Conservation (phyloP, 2,888 invertebrate species). For the Leucophora obtusa region DNA sequence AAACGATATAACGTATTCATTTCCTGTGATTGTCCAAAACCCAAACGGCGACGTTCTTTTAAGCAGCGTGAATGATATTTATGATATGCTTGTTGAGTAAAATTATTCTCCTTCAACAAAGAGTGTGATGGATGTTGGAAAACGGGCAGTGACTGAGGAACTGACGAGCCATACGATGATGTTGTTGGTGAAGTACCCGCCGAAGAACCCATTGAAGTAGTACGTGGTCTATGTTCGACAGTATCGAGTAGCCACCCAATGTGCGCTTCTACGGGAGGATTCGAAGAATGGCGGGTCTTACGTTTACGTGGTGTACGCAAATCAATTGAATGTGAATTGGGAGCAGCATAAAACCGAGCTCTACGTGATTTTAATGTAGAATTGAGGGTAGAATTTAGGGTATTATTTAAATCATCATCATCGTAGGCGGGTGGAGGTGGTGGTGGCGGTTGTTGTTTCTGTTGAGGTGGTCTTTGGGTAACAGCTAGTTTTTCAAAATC, state of each 20-base stretch:
- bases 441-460: slow-evolving; percentile 90
- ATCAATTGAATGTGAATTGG: slow-evolving; percentile 85
- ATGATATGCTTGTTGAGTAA: slow-evolving; percentile 98
- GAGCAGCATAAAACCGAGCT: slow-evolving; percentile 95
- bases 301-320: slow-evolving; percentile 88
- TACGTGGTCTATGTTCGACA: slow-evolving; percentile 88
- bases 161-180: slow-evolving; percentile 81
- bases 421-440: slow-evolving; percentile 88
- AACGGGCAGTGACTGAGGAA: slow-evolving; percentile 89
- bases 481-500: slow-evolving; percentile 90
- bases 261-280: slow-evolving; percentile 96
- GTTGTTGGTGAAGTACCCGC: slow-evolving; percentile 88
- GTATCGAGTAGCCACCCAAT: slow-evolving; percentile 99
- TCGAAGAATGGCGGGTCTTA: slow-evolving; percentile 93
- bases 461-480: slow-evolving; percentile 77
- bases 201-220: slow-evolving; percentile 89
- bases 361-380: slow-evolving; percentile 79
- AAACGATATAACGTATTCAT: slow-evolving; percentile 99
- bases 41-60: slow-evolving; percentile 93
- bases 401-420: slow-evolving; percentile 71
- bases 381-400: slow-evolving; percentile 71
- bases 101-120: slow-evolving; percentile 96
- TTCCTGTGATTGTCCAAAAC: slow-evolving; percentile 97
- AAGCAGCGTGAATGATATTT: slow-evolving; percentile 95
- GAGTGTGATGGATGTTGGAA: slow-evolving; percentile 98